Evolutionary conservation across 2,113 vertebrate species (phyloP), one percentile per base, ranked within the genome.

Genomic region (Melanerpes formicivorus): DNA sequence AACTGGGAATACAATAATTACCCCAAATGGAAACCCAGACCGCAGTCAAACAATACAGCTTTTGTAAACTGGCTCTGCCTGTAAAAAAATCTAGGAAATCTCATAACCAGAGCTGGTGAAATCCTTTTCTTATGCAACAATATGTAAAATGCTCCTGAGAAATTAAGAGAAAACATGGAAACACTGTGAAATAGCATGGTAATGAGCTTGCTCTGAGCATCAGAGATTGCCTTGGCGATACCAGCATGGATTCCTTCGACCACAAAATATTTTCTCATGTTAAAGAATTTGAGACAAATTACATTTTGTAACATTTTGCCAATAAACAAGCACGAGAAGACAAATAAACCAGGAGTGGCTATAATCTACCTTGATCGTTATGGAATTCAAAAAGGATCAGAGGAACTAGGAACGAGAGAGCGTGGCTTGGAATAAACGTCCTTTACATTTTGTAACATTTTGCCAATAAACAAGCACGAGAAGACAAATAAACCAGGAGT

Each of bases 1-100:
- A 84, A 87, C 85, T 90, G 93, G 91, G 92, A 95, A 96, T 91
- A 93, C 92, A 95, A 83, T 95, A 96, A 96, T 96, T 95, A 95
- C 76, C 55, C 86, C 91, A 86, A 96, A 92, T 91, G 91, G 93
- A 95, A 95, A 95, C 34, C 44, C 91, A 95, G 94, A 94, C 95
- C 84, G 19, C 90, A 91, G 79, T 30, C 64, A 95, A 93, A 96
- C 96, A 96, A 95, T 96, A 67, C 86, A 30, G 86, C 96, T 95
- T 93, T 97, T 96, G 96, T 96, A 90, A 88, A 90, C 64, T 9
- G 11, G 12, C 75, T 85, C 71, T 0, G 91, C 79, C 84, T 90
- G 79, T 77, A 93, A 96, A 96, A 34, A 95, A 94, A 91, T 79
- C 72, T 80, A 95, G 86, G 88, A 96, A 95, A 95, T 95, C 96